Percentiles rank a stretch among this genome's conserved stretches.
phyloP scores from a whole-genome alignment of 2,797 vertebrate species.

The Vultur gryphus region DNA sequence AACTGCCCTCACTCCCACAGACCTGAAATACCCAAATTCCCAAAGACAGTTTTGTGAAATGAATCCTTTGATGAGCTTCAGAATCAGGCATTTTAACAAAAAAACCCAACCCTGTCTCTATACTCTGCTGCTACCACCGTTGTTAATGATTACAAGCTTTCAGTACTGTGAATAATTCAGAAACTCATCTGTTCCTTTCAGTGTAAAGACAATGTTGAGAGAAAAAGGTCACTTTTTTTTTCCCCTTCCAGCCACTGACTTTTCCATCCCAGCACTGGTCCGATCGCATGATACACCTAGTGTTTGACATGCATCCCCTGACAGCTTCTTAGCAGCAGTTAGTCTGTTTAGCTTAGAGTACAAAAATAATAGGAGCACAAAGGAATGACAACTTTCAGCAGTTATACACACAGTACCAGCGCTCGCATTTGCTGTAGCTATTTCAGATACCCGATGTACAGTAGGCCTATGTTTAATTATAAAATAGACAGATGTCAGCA shows the following conservation, averaged over 20 bases:
- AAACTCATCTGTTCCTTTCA: conserved; percentile 74
- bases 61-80: conserved; percentile 69
- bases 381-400: conserved; percentile 26
- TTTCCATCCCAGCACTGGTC: conserved; percentile 72
- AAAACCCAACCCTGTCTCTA: conserved; percentile 55
- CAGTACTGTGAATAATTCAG: conserved; percentile 94
- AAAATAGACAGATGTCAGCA: background rate
- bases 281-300: conserved; percentile 65
- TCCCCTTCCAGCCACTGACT: conserved; percentile 68
- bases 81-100: conserved; percentile 68
- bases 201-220: conserved; percentile 67
- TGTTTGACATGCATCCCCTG: conserved; percentile 68
- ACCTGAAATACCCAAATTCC: conserved; percentile 59
- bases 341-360: conserved; percentile 66
- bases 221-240: conserved; percentile 73
- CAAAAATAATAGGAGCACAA: conserved; percentile 60
- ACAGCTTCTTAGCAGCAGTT: conserved; percentile 66
- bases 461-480: background rate
- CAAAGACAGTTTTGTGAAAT: conserved; percentile 58
- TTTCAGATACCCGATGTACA: background rate
- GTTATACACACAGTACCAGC: background rate
- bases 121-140: conserved; percentile 61
- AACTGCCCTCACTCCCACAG: conserved; percentile 31
- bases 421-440: background rate
- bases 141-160: conserved; percentile 85